Evolutionary conservation across 2,113 vertebrate species (phyloP).

Genomic region (Proteles cristata): DNA sequence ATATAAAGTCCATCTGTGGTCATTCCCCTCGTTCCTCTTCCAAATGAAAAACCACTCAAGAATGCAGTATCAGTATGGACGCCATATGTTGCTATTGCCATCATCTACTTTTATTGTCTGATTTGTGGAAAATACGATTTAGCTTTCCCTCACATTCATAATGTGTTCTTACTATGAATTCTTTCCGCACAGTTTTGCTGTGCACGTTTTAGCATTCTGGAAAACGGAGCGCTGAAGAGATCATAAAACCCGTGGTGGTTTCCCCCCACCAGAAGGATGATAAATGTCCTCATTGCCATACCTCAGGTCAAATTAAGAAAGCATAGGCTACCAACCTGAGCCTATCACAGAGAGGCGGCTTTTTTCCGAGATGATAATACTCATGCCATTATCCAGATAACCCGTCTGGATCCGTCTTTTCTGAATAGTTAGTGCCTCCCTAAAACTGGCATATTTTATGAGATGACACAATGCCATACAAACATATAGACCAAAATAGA

Average conservation of each 20-base stretch:
- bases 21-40: background rate
- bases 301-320: conserved; percentile 51
- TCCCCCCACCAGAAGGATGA: background rate
- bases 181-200: background rate
- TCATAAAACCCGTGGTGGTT: background rate
- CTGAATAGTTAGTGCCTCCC: conserved; percentile 58
- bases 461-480: conserved; percentile 44
- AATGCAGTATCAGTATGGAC: background rate
- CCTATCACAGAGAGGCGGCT: conserved; percentile 42
- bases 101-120: background rate
- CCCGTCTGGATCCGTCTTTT: conserved; percentile 57
- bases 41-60: background rate
- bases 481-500: conserved; percentile 47
- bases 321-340: conserved; percentile 47
- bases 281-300: background rate
- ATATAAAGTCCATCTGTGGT: background rate
- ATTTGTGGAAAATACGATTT: background rate
- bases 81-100: background rate
- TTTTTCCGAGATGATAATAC: conserved; percentile 68
- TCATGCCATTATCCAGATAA: background rate
- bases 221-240: background rate
- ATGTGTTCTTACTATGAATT: conserved; percentile 12
- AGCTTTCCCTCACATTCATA: background rate
- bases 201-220: background rate
- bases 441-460: conserved; percentile 56